Evolutionary conservation across 2,888 invertebrate species (phyloP), one percentile per base, ranked within the genome.

Genomic region (Chalcis sispes): DNA sequence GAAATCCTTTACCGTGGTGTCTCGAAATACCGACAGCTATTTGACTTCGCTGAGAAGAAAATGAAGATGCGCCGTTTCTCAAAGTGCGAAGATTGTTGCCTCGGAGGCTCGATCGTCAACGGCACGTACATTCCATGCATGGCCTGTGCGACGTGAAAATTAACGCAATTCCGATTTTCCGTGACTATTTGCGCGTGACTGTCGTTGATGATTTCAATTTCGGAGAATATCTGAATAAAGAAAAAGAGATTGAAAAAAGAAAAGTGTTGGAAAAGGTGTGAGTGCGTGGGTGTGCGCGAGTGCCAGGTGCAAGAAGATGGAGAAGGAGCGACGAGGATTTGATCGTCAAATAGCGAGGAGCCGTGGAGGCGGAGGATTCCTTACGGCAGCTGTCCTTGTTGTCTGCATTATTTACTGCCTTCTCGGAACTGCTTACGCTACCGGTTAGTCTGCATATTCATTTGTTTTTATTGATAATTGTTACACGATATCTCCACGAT

Each of bases 41-140:
- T n/a, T n/a, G n/a, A n/a, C n/a, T n/a, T n/a, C n/a, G n/a, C n/a
- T n/a, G n/a, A 3, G 32, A 32, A 32, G 32, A 32, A 32, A 20
- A 5, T 20, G 36, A 50, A n/a, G 50, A 50, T 66, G 66, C 8
- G 81, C 79, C 78, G 66, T 73, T 32, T 32, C 32, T 32, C n/a
- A n/a, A n/a, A n/a, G n/a, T n/a, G n/a, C n/a, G n/a, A n/a, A n/a
- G n/a, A n/a, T n/a, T n/a, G n/a, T n/a, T n/a, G n/a, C n/a, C n/a
- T n/a, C n/a, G n/a, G n/a, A n/a, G n/a, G n/a, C n/a, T n/a, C n/a
- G n/a, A n/a, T n/a, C n/a, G n/a, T n/a, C n/a, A n/a, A n/a, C n/a
- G n/a, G n/a, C n/a, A n/a, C n/a, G n/a, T n/a, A n/a, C n/a, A n/a
- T n/a, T n/a, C n/a, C n/a, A n/a, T n/a, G n/a, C n/a, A n/a, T n/a